These are phyloP conservation scores for Papilio aristodemus DNA, from an alignment of 1,140 invertebrate genomes.

Conservation along the genomic window DNA sequence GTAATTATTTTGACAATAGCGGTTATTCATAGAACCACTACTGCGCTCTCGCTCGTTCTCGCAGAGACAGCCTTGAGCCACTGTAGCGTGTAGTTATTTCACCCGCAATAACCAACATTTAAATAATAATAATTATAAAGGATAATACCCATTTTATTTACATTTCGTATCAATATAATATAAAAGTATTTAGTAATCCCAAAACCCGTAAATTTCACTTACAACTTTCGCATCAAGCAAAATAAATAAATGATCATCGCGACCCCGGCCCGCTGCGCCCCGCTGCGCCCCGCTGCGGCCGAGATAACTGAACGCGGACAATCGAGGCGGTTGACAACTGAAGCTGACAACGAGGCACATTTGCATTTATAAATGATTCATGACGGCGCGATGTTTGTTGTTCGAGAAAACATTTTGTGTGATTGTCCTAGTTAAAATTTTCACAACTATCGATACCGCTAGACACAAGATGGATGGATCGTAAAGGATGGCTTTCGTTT, in stretches of 20 bases:
- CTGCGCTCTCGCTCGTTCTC: too few relatives aligned
- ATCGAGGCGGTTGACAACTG: constrained; percentile 32
- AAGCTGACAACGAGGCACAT: constrained; percentile 40
- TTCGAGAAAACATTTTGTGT: constrained; percentile 38
- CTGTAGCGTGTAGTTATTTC: too few relatives aligned
- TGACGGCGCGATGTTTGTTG: constrained; percentile 41
- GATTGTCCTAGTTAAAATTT: constrained; percentile 37
- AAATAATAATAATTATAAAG: too few relatives aligned
- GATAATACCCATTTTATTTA: background rate
- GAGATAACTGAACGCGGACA: constrained; percentile 44
- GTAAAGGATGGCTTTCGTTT: background rate
- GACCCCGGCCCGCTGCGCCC: constrained; percentile 9
- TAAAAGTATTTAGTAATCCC: background rate
- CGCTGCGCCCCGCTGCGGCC: constrained; percentile 30
- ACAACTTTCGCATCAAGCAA: background rate
- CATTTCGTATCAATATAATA: background rate
- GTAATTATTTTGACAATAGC: too few relatives aligned
- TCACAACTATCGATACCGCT: constrained; percentile 35
- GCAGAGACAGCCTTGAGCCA: too few relatives aligned
- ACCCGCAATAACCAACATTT: too few relatives aligned
- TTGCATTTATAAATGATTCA: constrained; percentile 55
- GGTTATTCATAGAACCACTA: too few relatives aligned
- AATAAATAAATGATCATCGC: constrained; percentile 26
- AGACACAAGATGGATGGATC: constrained; percentile 2
- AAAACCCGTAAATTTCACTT: constrained; percentile 18